Evolutionary conservation across 1,140 invertebrate species (phyloP), one percentile per base, ranked within the genome.

Genomic region (Kradibia gibbosae): DNA sequence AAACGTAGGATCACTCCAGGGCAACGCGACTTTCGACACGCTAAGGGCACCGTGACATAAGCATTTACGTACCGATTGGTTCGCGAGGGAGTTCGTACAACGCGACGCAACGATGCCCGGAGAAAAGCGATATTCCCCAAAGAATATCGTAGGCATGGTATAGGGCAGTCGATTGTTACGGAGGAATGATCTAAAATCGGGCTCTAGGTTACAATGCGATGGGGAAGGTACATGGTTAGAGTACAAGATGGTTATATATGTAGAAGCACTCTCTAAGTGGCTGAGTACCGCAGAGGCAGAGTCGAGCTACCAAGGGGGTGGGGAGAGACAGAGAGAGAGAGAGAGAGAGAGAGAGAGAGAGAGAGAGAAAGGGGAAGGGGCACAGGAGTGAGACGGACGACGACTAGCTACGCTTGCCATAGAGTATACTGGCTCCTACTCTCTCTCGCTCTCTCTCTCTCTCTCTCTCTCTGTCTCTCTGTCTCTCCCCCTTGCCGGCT

Each of bases 281-380:
- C 55, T 22, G 39, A 50, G 39, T 48, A 70, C 74, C 76, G 62
- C 36, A 71, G 76, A 55, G 73, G 65, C 53, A 42, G 57, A 75
- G 39, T 53, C 22, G 10, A 22, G 20, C 42, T 22, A 71, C 10
- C 0, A 13, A 39, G 67, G 25, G 36, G 45, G 67, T 28, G 55
- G 31, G 34, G 39, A 67, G 62, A 67, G 62, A 22, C 20, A n/a
- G 36, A 39, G 62, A 39, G 34, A 65, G 62, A 65, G 3, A 36
- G 60, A 28, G 60, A 34, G 53, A 25, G 60, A 3, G 28, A 31
- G 55, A 55, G 20, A 20, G 53, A 22, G 4, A 4, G 8, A 22
- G 53, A 4, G 28, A 28, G 57, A 65, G 31, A 36, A 20, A 65
- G 62, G 15, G 7, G 7, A 34, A 65, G 31, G 28, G 22, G 25